These are phyloP conservation scores for Montipora capricornis DNA, from an alignment of 64 coral and sea anemone genomes.

Conservation along the genomic window DNA sequence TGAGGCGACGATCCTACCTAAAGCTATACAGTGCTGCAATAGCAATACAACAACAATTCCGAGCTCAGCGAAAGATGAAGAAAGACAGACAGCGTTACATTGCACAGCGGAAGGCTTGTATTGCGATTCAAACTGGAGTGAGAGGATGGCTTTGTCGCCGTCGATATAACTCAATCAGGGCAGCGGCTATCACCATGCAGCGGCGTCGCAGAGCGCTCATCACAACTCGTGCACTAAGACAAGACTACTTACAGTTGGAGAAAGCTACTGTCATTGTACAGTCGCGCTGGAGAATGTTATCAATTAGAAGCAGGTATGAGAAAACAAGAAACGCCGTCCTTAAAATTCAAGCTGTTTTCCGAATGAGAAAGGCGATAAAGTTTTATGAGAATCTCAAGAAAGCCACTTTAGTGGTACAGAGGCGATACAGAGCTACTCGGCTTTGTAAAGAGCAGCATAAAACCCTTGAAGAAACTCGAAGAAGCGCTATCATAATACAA, in stretches of 20 bases:
- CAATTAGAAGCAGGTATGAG: slow-evolving; percentile 17
- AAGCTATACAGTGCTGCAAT: slow-evolving; percentile 20
- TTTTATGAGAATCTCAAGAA: slow-evolving; percentile 50
- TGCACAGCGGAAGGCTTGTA: slow-evolving; percentile 23
- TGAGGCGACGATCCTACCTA: not conserved
- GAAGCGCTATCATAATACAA: slow-evolving; percentile 55
- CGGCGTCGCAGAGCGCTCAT: slow-evolving; percentile 11
- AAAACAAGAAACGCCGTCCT: slow-evolving; percentile 9
- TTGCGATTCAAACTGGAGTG: slow-evolving; percentile 63
- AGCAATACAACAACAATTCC: slow-evolving; percentile 52
- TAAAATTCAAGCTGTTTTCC: slow-evolving; percentile 64
- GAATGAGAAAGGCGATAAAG: slow-evolving; percentile 13
- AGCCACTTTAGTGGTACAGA: slow-evolving; percentile 42
- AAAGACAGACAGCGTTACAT: slow-evolving; percentile 32
- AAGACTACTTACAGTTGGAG: slow-evolving; percentile 25
- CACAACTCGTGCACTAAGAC: slow-evolving; percentile 29
- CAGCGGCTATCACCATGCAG: slow-evolving; percentile 67
- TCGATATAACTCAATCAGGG: slow-evolving; percentile 40
- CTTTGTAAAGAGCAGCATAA: slow-evolving; percentile 23
- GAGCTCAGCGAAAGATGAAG: slow-evolving; percentile 34
- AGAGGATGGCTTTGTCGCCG: slow-evolving; percentile 16
- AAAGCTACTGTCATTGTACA: slow-evolving; percentile 59
- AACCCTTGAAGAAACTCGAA: not conserved
- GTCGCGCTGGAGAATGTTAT: slow-evolving; percentile 68
- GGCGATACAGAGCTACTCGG: slow-evolving; percentile 55